Conservation (phyloP, 2,113 vertebrate species). For the Sturnus vulgaris region DNA sequence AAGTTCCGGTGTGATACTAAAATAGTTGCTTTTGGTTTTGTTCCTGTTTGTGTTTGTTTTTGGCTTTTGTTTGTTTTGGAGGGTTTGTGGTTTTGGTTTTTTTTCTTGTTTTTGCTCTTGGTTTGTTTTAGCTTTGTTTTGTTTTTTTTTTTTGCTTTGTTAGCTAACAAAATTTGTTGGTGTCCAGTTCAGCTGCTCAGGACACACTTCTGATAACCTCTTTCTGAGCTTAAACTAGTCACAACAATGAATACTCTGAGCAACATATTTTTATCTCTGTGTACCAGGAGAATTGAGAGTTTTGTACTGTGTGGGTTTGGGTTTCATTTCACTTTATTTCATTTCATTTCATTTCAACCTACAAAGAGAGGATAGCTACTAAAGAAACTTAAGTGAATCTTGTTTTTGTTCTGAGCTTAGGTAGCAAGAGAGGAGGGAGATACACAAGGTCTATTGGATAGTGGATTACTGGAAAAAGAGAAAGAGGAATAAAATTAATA, state of each 20-base stretch:
- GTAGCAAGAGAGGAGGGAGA: not conserved
- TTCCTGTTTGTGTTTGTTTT: too few species aligned
- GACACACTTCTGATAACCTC: not conserved
- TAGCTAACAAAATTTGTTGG: not conserved
- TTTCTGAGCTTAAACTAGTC: not conserved
- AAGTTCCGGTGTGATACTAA: not conserved
- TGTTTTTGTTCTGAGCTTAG: not conserved
- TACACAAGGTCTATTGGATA: fast-evolving
- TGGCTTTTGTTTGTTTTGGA: not conserved
- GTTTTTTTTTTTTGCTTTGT: not conserved
- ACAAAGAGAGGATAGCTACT: not conserved
- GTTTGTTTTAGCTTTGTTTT: not conserved
- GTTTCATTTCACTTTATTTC: not conserved
- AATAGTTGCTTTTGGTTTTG: not conserved
- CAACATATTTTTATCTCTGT: not conserved
- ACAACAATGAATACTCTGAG: not conserved
- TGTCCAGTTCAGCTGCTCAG: not conserved
- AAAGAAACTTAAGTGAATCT: not conserved
- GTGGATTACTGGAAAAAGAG: not conserved
- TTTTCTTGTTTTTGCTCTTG: not conserved
- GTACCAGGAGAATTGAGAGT: not conserved
- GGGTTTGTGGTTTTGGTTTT: not conserved
- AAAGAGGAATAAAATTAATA: not conserved
- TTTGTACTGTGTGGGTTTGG: not conserved
- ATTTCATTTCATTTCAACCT: not conserved